Evolutionary conservation across 2,113 vertebrate genomes (phyloP).

Genomic region (Egretta garzetta): DNA sequence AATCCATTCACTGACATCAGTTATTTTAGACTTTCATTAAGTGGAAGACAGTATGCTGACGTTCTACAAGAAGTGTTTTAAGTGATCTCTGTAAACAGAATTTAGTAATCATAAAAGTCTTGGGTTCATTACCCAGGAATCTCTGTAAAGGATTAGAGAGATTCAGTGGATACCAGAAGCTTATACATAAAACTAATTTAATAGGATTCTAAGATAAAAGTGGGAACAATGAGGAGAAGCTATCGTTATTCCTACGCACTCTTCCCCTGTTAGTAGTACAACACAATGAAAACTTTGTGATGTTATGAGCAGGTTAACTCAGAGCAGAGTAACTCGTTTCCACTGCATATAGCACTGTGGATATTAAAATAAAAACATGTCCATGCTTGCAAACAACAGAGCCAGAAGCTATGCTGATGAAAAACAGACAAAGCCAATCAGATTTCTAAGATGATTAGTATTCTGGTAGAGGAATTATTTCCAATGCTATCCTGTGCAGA

Average conservation of each 20-base stretch:
- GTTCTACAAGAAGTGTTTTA: background rate
- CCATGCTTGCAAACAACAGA: background rate
- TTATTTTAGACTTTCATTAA: slow-evolving; percentile 56
- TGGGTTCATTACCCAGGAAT: background rate
- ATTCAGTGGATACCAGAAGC: background rate
- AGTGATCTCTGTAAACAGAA: background rate
- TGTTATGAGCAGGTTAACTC: background rate
- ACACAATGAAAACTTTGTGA: background rate
- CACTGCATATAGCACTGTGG: background rate
- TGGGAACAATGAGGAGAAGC: background rate
- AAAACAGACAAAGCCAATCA: background rate
- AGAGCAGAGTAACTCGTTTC: background rate
- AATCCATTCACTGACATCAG: slow-evolving; percentile 35
- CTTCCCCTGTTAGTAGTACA: background rate
- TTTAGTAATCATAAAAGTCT: background rate
- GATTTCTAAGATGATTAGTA: background rate
- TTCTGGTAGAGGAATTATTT: background rate
- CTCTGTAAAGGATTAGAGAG: background rate
- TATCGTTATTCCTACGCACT: background rate
- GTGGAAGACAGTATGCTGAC: background rate
- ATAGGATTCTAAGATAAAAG: background rate
- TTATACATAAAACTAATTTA: background rate
- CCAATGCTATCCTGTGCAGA: background rate
- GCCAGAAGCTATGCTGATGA: background rate
- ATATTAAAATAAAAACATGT: background rate